Percentiles rank a stretch among this genome's conserved stretches.
These are phyloP conservation scores for Luidia sarsii DNA, from an alignment of 53 echinoderm and acorn worm species.

Conservation along the genomic window DNA sequence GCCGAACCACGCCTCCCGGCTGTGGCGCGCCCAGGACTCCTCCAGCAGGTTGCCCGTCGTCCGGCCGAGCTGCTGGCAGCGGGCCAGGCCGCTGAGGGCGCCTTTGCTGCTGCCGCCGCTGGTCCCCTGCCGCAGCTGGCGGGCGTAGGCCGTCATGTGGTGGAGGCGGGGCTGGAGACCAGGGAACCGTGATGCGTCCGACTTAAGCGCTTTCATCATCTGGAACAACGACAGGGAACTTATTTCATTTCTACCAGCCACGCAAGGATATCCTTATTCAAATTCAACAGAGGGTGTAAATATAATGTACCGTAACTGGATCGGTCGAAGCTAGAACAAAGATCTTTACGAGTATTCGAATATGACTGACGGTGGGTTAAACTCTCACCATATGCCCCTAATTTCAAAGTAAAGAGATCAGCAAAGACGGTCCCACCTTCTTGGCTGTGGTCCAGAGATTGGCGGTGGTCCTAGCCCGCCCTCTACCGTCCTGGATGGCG, in stretches of 20 bases:
- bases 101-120: neutral
- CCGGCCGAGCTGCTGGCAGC: conserved; percentile 3
- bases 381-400: no score
- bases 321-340: no score
- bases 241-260: no score
- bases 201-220: conserved; percentile 62
- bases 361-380: no score
- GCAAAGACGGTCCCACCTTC: conserved; percentile 54
- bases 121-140: conserved; percentile 47
- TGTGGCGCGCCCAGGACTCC: conserved; percentile 64
- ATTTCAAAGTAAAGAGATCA: no score
- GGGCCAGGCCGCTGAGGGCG: conserved; percentile 20
- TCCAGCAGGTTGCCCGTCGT: conserved; percentile 52
- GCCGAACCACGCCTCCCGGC: conserved; percentile 60
- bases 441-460: conserved; percentile 47
- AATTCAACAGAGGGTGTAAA: no score
- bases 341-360: no score
- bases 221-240: no score
- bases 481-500: conserved; percentile 37
- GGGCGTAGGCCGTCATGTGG: conserved; percentile 68
- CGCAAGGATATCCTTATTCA: no score
- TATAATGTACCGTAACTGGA: no score
- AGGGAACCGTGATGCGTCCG: conserved; percentile 56
- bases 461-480: neutral
- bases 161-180: conserved; percentile 66